Conservation (phyloP, 2,113 vertebrate species). For the Indicator indicator region DNA sequence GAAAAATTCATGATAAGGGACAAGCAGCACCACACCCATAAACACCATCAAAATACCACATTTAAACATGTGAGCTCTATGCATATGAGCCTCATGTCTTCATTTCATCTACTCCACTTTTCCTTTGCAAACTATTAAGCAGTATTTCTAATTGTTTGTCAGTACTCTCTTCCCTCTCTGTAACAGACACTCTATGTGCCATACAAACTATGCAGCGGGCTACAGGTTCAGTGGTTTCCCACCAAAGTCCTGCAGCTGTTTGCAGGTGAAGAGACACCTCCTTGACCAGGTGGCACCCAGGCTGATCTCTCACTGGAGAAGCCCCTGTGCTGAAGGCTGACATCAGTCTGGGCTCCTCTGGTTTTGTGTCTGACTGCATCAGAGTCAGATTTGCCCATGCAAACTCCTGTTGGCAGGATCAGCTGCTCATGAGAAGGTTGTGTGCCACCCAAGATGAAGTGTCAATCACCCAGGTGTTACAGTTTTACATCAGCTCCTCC, state of each 20-base stretch:
- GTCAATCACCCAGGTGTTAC: not conserved
- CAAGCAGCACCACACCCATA: not conserved
- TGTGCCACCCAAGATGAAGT: not conserved
- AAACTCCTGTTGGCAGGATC: not conserved
- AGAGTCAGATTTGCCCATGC: not conserved
- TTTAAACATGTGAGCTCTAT: not conserved
- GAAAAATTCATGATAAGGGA: conserved; percentile 67
- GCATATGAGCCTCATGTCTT: not conserved
- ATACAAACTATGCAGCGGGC: not conserved
- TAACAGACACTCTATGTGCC: not conserved
- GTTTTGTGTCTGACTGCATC: not conserved
- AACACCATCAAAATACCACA: not conserved
- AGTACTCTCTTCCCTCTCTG: not conserved
- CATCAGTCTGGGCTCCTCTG: not conserved
- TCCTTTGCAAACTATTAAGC: not conserved
- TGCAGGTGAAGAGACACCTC: not conserved
- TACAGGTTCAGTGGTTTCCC: not conserved
- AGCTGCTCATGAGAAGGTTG: not conserved
- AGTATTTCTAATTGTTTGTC: not conserved
- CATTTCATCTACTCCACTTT: not conserved
- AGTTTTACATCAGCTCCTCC: not conserved
- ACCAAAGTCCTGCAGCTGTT: not conserved
- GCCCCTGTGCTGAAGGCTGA: not conserved
- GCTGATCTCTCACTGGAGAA: not conserved
- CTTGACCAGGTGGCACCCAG: not conserved